Evolutionary conservation across 2,113 vertebrate genomes (phyloP).

Genomic region (Pardalotus punctatus): DNA sequence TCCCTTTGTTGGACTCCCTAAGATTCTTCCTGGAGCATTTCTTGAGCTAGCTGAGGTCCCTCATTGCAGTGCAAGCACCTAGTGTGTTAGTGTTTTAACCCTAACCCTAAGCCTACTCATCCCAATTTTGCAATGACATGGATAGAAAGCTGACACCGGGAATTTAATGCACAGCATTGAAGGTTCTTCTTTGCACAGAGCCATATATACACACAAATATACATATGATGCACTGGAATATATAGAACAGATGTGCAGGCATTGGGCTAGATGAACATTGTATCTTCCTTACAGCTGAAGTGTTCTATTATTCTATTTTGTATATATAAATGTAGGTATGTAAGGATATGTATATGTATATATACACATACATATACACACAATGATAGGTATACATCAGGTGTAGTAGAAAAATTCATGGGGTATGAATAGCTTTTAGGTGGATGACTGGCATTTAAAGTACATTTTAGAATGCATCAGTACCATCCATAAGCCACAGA

Average conservation of each 20-base stretch:
- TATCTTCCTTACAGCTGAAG: background rate
- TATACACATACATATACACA: accelerated
- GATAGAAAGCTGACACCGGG: background rate
- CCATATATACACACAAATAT: background rate
- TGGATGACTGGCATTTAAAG: background rate
- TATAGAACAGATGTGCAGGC: background rate
- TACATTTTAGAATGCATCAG: background rate
- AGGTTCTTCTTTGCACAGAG: background rate
- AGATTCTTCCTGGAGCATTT: background rate
- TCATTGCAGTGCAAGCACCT: background rate
- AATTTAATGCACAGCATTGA: background rate
- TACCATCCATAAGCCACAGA: background rate
- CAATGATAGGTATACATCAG: background rate
- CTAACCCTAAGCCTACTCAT: background rate
- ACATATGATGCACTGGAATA: background rate
- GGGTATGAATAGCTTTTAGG: background rate
- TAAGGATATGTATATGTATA: no score
- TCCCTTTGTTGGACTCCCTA: background rate
- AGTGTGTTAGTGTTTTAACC: background rate
- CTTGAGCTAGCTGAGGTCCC: background rate
- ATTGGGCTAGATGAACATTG: background rate
- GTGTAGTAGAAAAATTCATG: background rate
- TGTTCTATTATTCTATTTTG: no score
- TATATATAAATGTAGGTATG: background rate
- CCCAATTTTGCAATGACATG: background rate